Evolutionary conservation across 2,113 vertebrate species (phyloP).

Genomic region (Pholis gunnellus): DNA sequence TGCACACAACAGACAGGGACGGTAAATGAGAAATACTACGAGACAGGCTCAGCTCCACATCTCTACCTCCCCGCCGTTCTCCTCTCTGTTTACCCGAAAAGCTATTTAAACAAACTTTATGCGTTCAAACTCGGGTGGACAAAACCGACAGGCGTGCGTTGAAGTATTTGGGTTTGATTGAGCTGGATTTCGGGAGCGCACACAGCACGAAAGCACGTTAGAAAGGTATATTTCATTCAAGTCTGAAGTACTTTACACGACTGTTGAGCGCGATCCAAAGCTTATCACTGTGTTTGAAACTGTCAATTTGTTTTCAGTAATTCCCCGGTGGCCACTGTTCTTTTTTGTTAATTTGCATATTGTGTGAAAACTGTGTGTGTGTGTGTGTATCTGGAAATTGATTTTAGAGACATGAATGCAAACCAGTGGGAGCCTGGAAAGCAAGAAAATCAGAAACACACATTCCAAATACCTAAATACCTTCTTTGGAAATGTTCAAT

Average conservation of each 20-base stretch:
- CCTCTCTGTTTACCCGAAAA: conserved; percentile 19
- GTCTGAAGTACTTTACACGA: not conserved
- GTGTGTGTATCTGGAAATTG: not conserved
- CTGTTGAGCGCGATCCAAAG: not conserved
- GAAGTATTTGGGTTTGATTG: not conserved
- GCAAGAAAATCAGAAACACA: not conserved
- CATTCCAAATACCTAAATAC: not conserved
- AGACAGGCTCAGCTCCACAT: conserved; percentile 7
- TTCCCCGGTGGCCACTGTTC: not conserved
- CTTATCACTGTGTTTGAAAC: not conserved
- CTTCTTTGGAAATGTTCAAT: not conserved
- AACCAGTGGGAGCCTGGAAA: not conserved
- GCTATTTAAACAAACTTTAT: not conserved
- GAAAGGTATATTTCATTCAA: not conserved
- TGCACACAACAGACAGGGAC: conserved; percentile 56
- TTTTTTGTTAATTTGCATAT: too few relatives aligned
- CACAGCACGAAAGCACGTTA: not conserved
- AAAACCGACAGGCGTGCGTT: not conserved
- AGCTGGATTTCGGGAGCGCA: not conserved
- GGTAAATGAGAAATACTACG: conserved; percentile 59
- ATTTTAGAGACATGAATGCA: not conserved
- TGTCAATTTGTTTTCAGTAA: not conserved
- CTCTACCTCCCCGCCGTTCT: not conserved
- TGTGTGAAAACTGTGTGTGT: too few relatives aligned
- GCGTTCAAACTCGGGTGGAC: not conserved